Conservation (phyloP, 2,797 vertebrate species). For the Parauchenoglanis punctatus region DNA sequence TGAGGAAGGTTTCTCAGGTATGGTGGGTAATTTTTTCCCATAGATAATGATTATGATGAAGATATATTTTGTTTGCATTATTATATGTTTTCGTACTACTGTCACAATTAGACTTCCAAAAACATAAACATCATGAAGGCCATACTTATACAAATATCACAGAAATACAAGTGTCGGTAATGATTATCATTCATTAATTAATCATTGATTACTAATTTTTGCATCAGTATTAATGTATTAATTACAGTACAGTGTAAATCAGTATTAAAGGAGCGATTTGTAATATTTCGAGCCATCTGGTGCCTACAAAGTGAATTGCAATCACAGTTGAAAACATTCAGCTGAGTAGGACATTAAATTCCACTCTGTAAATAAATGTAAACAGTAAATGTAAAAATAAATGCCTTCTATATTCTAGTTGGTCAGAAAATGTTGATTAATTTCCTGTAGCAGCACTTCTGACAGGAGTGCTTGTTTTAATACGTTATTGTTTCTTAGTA, state of each 20-base stretch:
- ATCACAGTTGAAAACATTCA: neutral
- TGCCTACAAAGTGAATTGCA: neutral
- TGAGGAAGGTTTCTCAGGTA: conserved; percentile 94
- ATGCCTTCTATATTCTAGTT: neutral
- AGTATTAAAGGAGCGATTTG: neutral
- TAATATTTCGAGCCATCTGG: neutral
- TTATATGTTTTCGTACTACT: neutral
- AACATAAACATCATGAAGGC: neutral
- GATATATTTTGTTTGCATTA: neutral
- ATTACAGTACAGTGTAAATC: neutral
- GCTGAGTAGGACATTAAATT: neutral
- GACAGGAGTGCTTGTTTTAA: neutral
- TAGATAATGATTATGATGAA: neutral
- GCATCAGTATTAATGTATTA: too few species aligned
- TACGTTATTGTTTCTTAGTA: neutral
- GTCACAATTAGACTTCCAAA: neutral
- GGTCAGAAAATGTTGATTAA: neutral
- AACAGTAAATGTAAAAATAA: neutral
- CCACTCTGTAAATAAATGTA: neutral
- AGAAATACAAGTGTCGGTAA: neutral
- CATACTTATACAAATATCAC: neutral
- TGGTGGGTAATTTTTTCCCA: neutral
- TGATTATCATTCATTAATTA: neutral
- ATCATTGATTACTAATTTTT: neutral
- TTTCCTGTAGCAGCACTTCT: neutral